Percentiles rank a stretch among this genome's conserved stretches.
Evolutionary conservation across 2,113 vertebrate species (phyloP).

Genomic region (Thymallus thymallus): DNA sequence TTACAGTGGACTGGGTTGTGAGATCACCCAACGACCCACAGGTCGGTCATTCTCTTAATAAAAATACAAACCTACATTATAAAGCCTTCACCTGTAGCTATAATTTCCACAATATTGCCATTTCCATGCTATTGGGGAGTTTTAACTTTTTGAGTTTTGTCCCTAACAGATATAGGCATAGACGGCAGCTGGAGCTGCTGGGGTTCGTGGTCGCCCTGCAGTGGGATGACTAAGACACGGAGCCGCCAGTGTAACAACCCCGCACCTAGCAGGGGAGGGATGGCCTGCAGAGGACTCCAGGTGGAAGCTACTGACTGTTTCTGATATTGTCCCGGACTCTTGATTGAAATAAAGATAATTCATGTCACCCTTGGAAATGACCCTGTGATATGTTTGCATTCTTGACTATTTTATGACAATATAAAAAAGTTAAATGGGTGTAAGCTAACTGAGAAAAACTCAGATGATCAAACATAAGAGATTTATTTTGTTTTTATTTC

Average conservation of each 20-base stretch:
- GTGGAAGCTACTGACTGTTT: constrained; percentile 75
- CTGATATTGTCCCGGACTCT: constrained; percentile 13
- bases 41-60: constrained; percentile 68
- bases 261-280: constrained; percentile 68
- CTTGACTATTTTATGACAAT: neutral
- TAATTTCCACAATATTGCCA: neutral
- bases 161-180: constrained; percentile 68
- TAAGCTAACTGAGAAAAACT: too few relatives aligned
- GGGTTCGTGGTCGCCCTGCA: constrained; percentile 82
- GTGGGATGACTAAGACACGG: constrained; percentile 67
- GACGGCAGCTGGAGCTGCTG: constrained; percentile 90
- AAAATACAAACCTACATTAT: neutral
- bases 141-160: neutral
- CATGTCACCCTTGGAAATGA: neutral
- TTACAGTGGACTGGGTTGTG: constrained; percentile 79
- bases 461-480: too few relatives aligned
- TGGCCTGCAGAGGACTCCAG: constrained; percentile 70
- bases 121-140: neutral
- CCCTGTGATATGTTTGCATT: neutral
- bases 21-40: constrained; percentile 69
- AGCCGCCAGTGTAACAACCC: constrained; percentile 85
- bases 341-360: neutral
- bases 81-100: neutral
- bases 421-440: neutral
- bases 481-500: neutral